phyloP scores from a whole-genome alignment of 2,797 vertebrate species.

The Centroberyx gerrardi region DNA sequence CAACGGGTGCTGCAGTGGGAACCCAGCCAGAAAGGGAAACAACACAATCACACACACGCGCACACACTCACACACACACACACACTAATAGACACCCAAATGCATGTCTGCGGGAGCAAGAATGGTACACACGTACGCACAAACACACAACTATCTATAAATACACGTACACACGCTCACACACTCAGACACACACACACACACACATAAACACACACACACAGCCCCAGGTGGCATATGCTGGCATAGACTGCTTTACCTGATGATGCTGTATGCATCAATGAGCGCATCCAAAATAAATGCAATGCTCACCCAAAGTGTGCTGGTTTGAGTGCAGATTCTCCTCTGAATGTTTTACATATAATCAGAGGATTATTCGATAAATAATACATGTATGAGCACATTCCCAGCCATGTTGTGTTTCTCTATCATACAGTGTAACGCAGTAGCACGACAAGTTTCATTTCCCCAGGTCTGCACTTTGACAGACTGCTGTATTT shows the following conservation, averaged over 20 bases:
- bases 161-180: constrained; percentile 17
- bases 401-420: constrained; percentile 32
- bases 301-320: constrained; percentile 69
- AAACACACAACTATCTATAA: constrained; percentile 11
- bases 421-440: constrained; percentile 35
- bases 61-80: constrained; percentile 11
- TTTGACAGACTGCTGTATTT: constrained; percentile 68
- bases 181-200: constrained; percentile 22
- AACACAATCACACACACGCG: constrained; percentile 42
- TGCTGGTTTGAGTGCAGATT: constrained; percentile 51
- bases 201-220: constrained; percentile 47
- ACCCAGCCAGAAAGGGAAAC: constrained; percentile 66
- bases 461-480: constrained; percentile 55
- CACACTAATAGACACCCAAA: constrained; percentile 40
- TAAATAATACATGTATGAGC: constrained; percentile 60
- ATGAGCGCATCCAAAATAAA: constrained; percentile 71
- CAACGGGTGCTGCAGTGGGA: constrained; percentile 71
- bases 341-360: constrained; percentile 43
- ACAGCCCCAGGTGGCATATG: constrained; percentile 81
- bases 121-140: constrained; percentile 22
- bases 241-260: constrained; percentile 74
- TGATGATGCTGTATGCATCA: constrained; percentile 78
- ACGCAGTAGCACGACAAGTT: constrained; percentile 38
- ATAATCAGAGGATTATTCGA: constrained; percentile 50
- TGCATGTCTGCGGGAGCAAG: constrained; percentile 40